Percentiles rank a stretch among this genome's conserved stretches.
These are phyloP conservation scores for Nemurella pictetii DNA, from an alignment of 2,888 invertebrate genomes.

Conservation along the genomic window DNA sequence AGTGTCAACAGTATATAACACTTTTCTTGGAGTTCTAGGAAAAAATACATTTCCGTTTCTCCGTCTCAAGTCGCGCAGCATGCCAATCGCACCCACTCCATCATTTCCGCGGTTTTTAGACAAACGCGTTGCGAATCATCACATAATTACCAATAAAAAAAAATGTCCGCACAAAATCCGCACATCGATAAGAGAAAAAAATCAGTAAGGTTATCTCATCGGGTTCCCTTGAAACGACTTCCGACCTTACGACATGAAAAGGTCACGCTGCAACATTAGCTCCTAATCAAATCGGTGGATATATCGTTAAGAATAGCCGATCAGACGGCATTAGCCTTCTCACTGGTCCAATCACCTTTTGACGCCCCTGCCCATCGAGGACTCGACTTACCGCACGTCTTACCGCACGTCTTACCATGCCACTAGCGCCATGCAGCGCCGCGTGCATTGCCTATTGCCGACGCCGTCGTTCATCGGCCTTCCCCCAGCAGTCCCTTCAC, in stretches of 20 bases:
- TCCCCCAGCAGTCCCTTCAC: slow-evolving; percentile 11
- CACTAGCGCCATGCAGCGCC: background rate
- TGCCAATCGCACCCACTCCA: background rate
- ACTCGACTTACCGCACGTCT: background rate
- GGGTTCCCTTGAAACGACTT: background rate
- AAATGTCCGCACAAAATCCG: background rate
- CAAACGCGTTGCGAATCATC: background rate
- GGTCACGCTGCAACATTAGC: background rate
- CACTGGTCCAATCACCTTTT: slow-evolving; percentile 18
- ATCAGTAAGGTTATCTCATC: slow-evolving; percentile 9
- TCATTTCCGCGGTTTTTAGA: background rate
- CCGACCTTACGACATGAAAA: slow-evolving; percentile 6
- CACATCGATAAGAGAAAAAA: background rate
- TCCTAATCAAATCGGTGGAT: background rate
- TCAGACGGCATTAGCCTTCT: background rate
- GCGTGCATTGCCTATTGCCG: background rate
- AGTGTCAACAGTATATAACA: no score
- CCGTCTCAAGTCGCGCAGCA: no score
- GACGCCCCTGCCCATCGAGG: background rate
- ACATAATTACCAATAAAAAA: background rate
- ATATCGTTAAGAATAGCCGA: slow-evolving; percentile 16
- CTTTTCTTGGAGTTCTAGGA: no score
- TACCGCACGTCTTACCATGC: no score
- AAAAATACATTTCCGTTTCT: no score
- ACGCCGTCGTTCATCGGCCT: background rate